A percentile compares a stretch with the other conserved stretches of the same genome.
Evolutionary conservation across 2,888 invertebrate species (phyloP).

Genomic region (Neelides folsomi): DNA sequence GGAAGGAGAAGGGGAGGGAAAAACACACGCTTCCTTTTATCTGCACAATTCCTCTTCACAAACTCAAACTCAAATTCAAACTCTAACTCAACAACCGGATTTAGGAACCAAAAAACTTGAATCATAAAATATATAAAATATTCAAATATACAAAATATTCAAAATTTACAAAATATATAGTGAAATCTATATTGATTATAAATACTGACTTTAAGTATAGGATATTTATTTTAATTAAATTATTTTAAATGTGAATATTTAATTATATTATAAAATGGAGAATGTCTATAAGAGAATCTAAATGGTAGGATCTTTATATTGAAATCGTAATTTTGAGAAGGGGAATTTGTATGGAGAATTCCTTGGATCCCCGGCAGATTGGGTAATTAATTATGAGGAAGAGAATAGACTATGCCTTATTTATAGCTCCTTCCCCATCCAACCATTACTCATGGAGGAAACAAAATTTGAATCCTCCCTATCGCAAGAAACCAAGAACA

Average conservation of each 20-base stretch:
- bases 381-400: constrained; percentile 29
- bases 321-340: not conserved
- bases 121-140: no score
- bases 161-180: no score
- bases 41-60: constrained; percentile 17
- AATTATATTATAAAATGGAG: no score
- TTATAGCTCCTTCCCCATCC: constrained; percentile 18
- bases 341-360: constrained; percentile 3
- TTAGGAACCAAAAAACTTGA: no score
- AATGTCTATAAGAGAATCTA: no score
- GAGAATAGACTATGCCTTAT: constrained; percentile 21
- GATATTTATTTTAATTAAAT: no score
- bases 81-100: no score
- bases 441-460: constrained; percentile 19
- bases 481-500: not conserved
- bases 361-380: constrained; percentile 18
- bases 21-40: constrained; percentile 14
- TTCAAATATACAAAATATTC: no score
- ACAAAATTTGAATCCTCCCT: constrained; percentile 7
- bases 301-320: no score
- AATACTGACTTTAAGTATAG: no score
- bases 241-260: no score
- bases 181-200: no score
- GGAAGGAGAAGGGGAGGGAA: constrained; percentile 12
- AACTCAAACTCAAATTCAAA: constrained; percentile 10